Percentiles rank a stretch among this genome's conserved stretches.
These are phyloP conservation scores for Mesoclemmys tuberculata DNA, from an alignment of 2,113 vertebrate species.

Conservation along the genomic window DNA sequence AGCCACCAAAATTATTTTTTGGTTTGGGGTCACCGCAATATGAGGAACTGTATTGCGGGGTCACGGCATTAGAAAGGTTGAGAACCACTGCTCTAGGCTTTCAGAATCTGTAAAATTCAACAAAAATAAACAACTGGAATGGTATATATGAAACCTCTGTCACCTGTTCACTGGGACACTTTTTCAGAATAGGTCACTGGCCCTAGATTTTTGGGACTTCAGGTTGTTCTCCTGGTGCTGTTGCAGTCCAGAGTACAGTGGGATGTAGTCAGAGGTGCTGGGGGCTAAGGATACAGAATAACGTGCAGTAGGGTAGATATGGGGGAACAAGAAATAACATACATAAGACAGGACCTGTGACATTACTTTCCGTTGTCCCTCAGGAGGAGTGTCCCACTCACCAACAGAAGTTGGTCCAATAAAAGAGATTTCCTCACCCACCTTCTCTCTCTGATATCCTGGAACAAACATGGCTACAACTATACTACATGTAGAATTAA, in stretches of 20 bases:
- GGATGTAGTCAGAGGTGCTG: not conserved
- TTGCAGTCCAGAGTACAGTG: not conserved
- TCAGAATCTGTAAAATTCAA: not conserved
- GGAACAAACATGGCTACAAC: not conserved
- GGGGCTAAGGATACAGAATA: not conserved
- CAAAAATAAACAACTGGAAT: not conserved
- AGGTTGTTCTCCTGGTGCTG: not conserved
- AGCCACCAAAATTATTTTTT: no score
- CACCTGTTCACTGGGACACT: not conserved
- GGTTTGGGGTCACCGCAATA: no score
- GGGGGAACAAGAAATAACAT: not conserved
- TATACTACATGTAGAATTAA: not conserved
- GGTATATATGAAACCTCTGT: rapidly evolving
- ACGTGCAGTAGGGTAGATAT: not conserved
- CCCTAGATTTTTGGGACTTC: not conserved
- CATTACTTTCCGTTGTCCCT: not conserved
- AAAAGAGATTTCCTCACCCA: not conserved
- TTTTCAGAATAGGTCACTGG: not conserved
- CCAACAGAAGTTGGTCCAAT: not conserved
- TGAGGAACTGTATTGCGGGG: no score
- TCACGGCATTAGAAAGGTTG: no score
- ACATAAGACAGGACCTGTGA: not conserved
- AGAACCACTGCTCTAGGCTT: not conserved
- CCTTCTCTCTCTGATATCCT: not conserved
- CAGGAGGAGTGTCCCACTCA: not conserved